These are phyloP conservation scores for Condylura cristata DNA, from an alignment of 2,113 vertebrate genomes.

Conservation along the genomic window DNA sequence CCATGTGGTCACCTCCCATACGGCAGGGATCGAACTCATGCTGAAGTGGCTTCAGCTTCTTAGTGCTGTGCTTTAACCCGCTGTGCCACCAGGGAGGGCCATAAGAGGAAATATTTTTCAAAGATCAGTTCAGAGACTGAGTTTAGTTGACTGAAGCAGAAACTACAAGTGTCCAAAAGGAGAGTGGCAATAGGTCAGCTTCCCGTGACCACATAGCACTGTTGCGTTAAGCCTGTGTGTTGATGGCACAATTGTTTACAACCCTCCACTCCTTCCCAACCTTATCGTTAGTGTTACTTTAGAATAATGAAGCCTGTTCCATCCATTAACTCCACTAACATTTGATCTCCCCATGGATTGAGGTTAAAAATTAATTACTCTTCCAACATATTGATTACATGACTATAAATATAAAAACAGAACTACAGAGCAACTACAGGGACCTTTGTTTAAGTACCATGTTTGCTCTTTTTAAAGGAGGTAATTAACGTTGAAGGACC, in stretches of 20 bases:
- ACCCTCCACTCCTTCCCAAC: conserved; percentile 59
- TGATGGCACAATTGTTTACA: conserved; percentile 81
- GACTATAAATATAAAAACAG: conserved; percentile 89
- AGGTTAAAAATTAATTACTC: conserved; percentile 92
- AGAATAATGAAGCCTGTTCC: conserved; percentile 85
- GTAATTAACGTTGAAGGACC: conserved; percentile 77
- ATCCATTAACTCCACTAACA: conserved; percentile 85
- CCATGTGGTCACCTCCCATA: too few relatives aligned
- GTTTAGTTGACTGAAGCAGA: neutral
- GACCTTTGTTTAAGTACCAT: conserved; percentile 86
- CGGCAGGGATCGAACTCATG: too few relatives aligned
- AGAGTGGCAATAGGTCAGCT: neutral
- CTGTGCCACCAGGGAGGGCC: too few relatives aligned
- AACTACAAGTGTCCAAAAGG: neutral
- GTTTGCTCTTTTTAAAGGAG: conserved; percentile 86
- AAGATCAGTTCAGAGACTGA: neutral
- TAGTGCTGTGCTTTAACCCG: too few relatives aligned
- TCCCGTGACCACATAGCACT: conserved; percentile 52
- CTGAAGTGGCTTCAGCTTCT: too few relatives aligned
- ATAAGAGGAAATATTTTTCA: neutral
- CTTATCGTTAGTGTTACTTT: conserved; percentile 84
- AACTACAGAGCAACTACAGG: conserved; percentile 84
- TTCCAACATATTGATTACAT: conserved; percentile 89
- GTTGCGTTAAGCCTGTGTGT: conserved; percentile 74
- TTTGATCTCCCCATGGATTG: conserved; percentile 86